Percentiles rank a stretch among this genome's conserved stretches.
phyloP scores from a whole-genome alignment of 2,797 vertebrate species.

The Urosaurus nigricauda region DNA sequence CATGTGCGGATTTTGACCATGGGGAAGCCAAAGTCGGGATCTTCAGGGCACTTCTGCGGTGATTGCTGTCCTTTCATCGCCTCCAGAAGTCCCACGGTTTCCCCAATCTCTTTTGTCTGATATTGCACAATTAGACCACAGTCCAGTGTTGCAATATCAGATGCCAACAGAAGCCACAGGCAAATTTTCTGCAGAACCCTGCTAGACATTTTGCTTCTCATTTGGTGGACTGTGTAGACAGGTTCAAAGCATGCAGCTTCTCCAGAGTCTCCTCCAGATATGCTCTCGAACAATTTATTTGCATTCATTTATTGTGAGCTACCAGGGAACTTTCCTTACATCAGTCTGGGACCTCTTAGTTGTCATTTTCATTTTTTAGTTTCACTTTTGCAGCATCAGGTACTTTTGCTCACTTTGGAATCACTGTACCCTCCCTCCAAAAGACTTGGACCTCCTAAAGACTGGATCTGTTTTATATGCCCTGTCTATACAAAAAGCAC shows the following conservation, averaged over 20 bases:
- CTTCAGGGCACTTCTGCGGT: constrained; percentile 65
- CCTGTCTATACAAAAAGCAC: neutral
- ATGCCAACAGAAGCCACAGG: neutral
- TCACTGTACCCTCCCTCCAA: neutral
- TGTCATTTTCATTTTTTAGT: constrained; percentile 1
- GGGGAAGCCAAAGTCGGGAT: constrained; percentile 68
- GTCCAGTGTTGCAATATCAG: constrained; percentile 9
- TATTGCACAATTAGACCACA: constrained; percentile 4
- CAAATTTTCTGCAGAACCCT: neutral
- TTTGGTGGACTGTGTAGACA: neutral
- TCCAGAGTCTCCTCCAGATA: neutral
- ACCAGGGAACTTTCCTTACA: neutral
- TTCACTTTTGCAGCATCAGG: constrained; percentile 1
- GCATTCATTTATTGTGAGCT: constrained; percentile 25
- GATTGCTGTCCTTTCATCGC: constrained; percentile 55
- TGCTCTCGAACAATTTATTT: neutral
- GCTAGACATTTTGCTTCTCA: neutral
- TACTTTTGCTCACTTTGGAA: neutral
- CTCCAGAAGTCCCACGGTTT: constrained; percentile 53
- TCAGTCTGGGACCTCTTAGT: neutral
- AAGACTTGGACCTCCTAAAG: neutral
- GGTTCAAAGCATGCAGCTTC: neutral
- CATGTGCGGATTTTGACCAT: constrained; percentile 34
- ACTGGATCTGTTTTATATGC: neutral
- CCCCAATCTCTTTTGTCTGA: neutral